phyloP scores from a whole-genome alignment of 35 echinoderm and acorn worm genomes.

The Apostichopus parvimensis region DNA sequence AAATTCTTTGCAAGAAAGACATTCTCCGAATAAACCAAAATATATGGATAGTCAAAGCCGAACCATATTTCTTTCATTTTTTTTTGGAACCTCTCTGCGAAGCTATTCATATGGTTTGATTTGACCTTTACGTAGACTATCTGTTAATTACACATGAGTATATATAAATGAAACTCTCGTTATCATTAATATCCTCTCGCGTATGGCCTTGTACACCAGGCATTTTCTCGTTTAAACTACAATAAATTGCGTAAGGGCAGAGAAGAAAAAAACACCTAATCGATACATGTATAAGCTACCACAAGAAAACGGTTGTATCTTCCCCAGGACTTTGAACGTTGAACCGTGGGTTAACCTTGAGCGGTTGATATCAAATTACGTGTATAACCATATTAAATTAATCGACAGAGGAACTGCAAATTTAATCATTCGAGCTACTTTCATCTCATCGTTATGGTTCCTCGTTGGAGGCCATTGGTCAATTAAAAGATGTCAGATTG shows the following conservation, averaged over 20 bases:
- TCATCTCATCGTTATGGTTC: background rate
- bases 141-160: too few species aligned
- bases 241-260: background rate
- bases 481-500: background rate
- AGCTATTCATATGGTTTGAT: too few species aligned
- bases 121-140: too few species aligned
- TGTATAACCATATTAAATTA: background rate
- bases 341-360: background rate
- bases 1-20: too few species aligned
- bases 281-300: background rate
- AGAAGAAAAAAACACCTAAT: too few species aligned
- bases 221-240: background rate
- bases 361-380: background rate
- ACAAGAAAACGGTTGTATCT: background rate
- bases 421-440: background rate
- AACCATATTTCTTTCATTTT: too few species aligned
- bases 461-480: background rate
- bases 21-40: too few species aligned
- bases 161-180: too few species aligned
- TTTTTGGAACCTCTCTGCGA: too few species aligned
- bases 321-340: background rate
- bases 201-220: background rate
- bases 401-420: background rate
- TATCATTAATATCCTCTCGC: too few species aligned
- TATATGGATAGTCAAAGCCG: too few species aligned